These are phyloP conservation scores for Lordiphosa mommai DNA, from an alignment of 1,140 invertebrate species.

Conservation along the genomic window DNA sequence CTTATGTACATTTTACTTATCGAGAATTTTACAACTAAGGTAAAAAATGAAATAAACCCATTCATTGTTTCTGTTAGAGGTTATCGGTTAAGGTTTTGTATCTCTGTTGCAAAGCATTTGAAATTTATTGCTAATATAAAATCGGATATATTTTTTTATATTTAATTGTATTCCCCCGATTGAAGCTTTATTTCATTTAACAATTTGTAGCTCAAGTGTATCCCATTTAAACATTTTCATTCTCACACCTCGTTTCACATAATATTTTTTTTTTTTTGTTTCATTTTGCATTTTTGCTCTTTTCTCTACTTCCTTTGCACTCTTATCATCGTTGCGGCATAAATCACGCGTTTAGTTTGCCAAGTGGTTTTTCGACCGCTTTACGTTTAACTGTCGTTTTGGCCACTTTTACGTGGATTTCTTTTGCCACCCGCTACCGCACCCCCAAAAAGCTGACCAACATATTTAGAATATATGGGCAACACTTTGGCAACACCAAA, in stretches of 20 bases:
- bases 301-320: slow-evolving; percentile 1
- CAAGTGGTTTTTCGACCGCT: slow-evolving; percentile 50
- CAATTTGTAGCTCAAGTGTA: no score
- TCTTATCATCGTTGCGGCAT: slow-evolving; percentile 57
- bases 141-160: no score
- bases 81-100: no score
- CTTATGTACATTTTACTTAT: no score
- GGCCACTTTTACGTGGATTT: slow-evolving; percentile 30
- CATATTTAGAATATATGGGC: slow-evolving; percentile 76
- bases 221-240: slow-evolving; percentile 3
- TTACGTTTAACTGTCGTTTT: slow-evolving; percentile 51
- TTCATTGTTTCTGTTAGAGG: no score
- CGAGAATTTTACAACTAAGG: no score
- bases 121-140: no score
- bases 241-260: background rate
- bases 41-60: no score
- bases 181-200: no score
- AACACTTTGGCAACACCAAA: slow-evolving; percentile 70
- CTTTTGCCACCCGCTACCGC: background rate
- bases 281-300: slow-evolving; percentile 8
- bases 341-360: slow-evolving; percentile 63
- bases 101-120: no score
- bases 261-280: background rate
- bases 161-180: no score
- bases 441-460: slow-evolving; percentile 37